These are phyloP conservation scores for Brachionus angularis DNA, from an alignment of 1,140 invertebrate genomes.

Conservation along the genomic window DNA sequence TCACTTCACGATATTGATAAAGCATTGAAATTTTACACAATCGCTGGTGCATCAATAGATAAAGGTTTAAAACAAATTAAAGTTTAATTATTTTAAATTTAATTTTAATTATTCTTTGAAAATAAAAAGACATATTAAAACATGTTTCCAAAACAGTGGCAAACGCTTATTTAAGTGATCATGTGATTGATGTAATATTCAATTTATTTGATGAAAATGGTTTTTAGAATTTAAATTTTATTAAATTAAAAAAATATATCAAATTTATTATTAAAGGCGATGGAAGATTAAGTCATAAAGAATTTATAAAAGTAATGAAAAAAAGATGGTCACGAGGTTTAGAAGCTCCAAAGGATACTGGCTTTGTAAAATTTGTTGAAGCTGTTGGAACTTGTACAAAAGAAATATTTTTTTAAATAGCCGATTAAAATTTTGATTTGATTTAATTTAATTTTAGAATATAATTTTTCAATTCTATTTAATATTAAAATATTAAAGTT, in stretches of 20 bases:
- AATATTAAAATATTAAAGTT: too few relatives aligned
- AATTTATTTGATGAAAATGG: slow-evolving; percentile 98
- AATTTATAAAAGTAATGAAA: slow-evolving; percentile 99
- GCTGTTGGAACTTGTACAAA: slow-evolving; percentile 84
- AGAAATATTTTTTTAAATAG: slow-evolving; percentile 30
- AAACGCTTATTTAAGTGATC: slow-evolving; percentile 83
- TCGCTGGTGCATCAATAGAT: slow-evolving; percentile 95
- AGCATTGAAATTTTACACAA: slow-evolving; percentile 92
- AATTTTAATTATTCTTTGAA: slow-evolving; percentile 39
- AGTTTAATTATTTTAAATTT: background rate
- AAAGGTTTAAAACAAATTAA: slow-evolving; percentile 60
- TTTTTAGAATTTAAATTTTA: background rate
- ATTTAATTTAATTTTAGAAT: too few relatives aligned
- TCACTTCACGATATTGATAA: slow-evolving; percentile 97
- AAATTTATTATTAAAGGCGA: slow-evolving; percentile 88
- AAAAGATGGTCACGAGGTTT: slow-evolving; percentile 86
- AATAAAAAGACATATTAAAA: slow-evolving; percentile 73
- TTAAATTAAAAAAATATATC: slow-evolving; percentile 44
- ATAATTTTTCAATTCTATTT: too few relatives aligned
- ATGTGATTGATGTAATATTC: slow-evolving; percentile 93
- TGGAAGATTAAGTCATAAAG: slow-evolving; percentile 90
- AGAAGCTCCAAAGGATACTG: slow-evolving; percentile 97
- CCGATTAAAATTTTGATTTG: too few relatives aligned
- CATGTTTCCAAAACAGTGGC: slow-evolving; percentile 95
- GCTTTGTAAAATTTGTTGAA: slow-evolving; percentile 86